A percentile compares a stretch with the other conserved stretches of the same genome.
These are phyloP conservation scores for Coleophora deauratella DNA, from an alignment of 2,888 invertebrate genomes.

Conservation along the genomic window DNA sequence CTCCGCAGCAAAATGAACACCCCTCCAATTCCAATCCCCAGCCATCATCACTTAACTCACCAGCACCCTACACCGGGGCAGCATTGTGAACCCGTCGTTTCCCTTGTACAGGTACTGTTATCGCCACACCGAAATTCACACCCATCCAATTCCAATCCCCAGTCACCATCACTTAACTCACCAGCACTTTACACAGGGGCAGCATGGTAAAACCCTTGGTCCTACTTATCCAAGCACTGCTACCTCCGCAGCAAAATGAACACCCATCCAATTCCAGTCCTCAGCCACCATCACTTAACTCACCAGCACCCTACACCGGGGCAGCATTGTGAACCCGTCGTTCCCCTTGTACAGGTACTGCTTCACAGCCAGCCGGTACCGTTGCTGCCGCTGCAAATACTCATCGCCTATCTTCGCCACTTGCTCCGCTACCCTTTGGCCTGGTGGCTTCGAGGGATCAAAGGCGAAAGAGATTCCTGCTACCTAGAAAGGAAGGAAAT, in stretches of 20 bases:
- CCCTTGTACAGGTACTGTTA: slow-evolving; percentile 87
- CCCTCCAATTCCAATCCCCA: too few relatives aligned
- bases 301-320: slow-evolving; percentile 83
- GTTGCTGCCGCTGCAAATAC: slow-evolving; percentile 80
- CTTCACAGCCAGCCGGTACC: slow-evolving; percentile 87
- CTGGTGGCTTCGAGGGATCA: slow-evolving; percentile 80
- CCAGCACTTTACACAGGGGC: slow-evolving; percentile 81
- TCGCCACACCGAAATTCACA: slow-evolving; percentile 62
- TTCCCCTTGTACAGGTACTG: slow-evolving; percentile 86
- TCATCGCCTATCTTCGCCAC: slow-evolving; percentile 90
- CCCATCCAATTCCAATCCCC: too few relatives aligned
- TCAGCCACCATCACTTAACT: slow-evolving; percentile 18
- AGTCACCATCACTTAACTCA: slow-evolving; percentile 38
- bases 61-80: slow-evolving; percentile 82
- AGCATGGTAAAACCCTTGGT: slow-evolving; percentile 91
- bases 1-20: too few relatives aligned
- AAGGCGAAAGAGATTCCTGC: slow-evolving; percentile 86
- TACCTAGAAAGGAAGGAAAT: slow-evolving; percentile 49
- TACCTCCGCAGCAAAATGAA: too few relatives aligned
- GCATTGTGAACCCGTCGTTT: slow-evolving; percentile 89
- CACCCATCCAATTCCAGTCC: too few relatives aligned
- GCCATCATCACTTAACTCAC: slow-evolving; percentile 53
- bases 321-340: slow-evolving; percentile 89
- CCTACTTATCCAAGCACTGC: too few relatives aligned
- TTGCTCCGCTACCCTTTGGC: slow-evolving; percentile 79